Evolutionary conservation across 2,888 invertebrate species (phyloP).

Genomic region (Caenorhabditis angaria): DNA sequence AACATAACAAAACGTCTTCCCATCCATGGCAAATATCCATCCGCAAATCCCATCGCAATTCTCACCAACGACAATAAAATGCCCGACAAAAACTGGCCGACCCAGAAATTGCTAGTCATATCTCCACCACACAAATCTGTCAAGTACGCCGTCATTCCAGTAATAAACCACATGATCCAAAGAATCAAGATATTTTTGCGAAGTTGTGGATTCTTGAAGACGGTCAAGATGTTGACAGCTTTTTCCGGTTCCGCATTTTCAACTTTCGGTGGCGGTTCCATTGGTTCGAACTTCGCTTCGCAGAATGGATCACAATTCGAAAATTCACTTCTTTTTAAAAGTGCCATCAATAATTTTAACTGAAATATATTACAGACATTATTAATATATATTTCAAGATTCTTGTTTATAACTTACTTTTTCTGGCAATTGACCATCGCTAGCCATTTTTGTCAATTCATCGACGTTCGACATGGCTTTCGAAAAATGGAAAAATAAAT

Average conservation of each 20-base stretch:
- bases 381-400: no score
- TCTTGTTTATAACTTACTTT: no score
- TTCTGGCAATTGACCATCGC: no score
- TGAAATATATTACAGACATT: no score
- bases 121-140: slow-evolving; percentile 56
- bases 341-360: no score
- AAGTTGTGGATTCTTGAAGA: slow-evolving; percentile 45
- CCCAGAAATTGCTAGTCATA: slow-evolving; percentile 55
- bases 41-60: slow-evolving; percentile 48
- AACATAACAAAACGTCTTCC: slow-evolving; percentile 49
- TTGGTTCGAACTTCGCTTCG: slow-evolving; percentile 66
- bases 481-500: no score
- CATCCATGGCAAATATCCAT: slow-evolving; percentile 55
- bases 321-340: no score
- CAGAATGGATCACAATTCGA: no score
- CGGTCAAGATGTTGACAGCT: slow-evolving; percentile 39
- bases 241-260: slow-evolving; percentile 41
- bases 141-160: slow-evolving; percentile 54
- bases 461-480: no score
- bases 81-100: slow-evolving; percentile 53
- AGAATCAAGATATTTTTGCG: slow-evolving; percentile 51
- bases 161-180: slow-evolving; percentile 56
- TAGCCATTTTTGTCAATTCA: no score
- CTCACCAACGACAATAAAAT: slow-evolving; percentile 50
- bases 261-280: slow-evolving; percentile 36